Evolutionary conservation across 2,113 vertebrate species (phyloP), one percentile per base, ranked within the genome.

Genomic region (Corythoichthys haematopterus): DNA sequence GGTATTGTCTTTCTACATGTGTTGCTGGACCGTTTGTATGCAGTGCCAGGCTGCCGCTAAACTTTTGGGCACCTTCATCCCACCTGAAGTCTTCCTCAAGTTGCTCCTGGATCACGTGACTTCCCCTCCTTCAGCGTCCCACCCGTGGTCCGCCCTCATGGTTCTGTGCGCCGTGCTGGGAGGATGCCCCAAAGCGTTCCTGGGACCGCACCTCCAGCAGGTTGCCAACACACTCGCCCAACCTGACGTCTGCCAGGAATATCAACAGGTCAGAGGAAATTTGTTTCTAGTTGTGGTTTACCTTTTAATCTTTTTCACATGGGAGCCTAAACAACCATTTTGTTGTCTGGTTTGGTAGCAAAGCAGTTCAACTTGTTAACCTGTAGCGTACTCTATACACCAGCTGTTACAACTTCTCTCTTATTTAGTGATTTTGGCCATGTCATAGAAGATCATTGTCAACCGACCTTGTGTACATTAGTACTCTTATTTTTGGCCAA

Each of bases 21-120:
- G 38, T 40, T 40, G 38, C 38, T 40, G 38, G 3, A 40, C 38
- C 38, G 3, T 40, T 40, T 40, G 38, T 40, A 1, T 40, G 71
- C 52, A 98, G 97, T 89, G 93, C 77, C 64, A 88, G 62, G 90
- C 89, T 74, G 92, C 94, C 0, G 95, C 95, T 0, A 91, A 93
- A 82, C 82, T 97, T 51, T 73, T 98, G 6, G 97, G 97, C 16
- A 90, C 65, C 0, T 99, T 99, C 68, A 95, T 98, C 59, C 92
- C 73, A 80, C 93, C 96, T 0, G 93, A 91, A 1, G 94, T 95
- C 33, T 94, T 92, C 6, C 85, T 98, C 85, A 95, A 91, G 80
- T 86, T 99, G 74, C 83, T 94, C 61, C 75, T 94, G 72, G 69
- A 91, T 0, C 86, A 90, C 7, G 85, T 97, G 72, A 86, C 69